Evolutionary conservation across 2,113 vertebrate genomes (phyloP).

Genomic region (Pontoporia blainvillei): DNA sequence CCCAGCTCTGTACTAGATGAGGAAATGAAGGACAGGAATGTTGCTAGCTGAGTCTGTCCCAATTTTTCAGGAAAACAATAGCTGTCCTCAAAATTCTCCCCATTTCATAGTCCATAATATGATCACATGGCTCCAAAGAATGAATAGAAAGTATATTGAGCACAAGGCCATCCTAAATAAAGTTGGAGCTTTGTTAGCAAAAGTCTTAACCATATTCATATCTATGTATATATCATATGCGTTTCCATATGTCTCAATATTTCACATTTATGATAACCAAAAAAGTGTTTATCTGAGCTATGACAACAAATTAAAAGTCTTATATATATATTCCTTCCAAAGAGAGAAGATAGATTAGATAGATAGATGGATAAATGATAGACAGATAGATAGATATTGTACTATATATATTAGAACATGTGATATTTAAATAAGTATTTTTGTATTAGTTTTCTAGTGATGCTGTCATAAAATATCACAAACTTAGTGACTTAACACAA

Average conservation of each 20-base stretch:
- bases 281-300: not conserved
- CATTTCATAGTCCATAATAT: not conserved
- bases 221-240: not conserved
- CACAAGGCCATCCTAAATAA: not conserved
- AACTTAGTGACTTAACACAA: not conserved
- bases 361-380: not conserved
- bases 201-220: not conserved
- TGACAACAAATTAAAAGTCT: not conserved
- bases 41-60: not conserved
- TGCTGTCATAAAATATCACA: not conserved
- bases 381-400: not conserved
- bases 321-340: not conserved
- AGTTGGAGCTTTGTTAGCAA: not conserved
- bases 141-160: not conserved
- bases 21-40: not conserved
- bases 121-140: not conserved
- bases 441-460: not conserved
- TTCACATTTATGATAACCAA: not conserved
- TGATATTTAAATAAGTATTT: not conserved
- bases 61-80: not conserved
- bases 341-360: not conserved
- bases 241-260: not conserved
- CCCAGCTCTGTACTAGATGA: not conserved
- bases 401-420: not conserved
- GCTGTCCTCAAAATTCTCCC: not conserved